These are phyloP conservation scores for Eleutherodactylus coqui DNA, from an alignment of 2,797 vertebrate species.

Conservation along the genomic window DNA sequence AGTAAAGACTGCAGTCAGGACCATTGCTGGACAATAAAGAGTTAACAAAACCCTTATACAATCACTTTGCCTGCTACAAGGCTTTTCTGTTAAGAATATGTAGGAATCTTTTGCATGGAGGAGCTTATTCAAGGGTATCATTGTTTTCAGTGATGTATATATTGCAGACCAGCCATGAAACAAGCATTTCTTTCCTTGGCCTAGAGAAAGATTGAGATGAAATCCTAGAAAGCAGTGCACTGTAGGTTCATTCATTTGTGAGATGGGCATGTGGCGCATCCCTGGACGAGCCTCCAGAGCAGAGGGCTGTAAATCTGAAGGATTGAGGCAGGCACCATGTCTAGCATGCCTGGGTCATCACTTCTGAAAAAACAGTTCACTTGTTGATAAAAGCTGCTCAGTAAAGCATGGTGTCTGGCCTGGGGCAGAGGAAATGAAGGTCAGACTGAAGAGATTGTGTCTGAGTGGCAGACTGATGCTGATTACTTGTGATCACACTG, in stretches of 20 bases:
- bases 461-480: slow-evolving; percentile 43
- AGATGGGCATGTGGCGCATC: slow-evolving; percentile 17
- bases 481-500: slow-evolving; percentile 44
- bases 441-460: slow-evolving; percentile 52
- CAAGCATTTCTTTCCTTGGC: not conserved
- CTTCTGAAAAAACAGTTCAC: slow-evolving; percentile 18
- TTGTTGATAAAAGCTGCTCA: slow-evolving; percentile 47
- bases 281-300: slow-evolving; percentile 26
- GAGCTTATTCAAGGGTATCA: not conserved
- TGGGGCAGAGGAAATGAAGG: slow-evolving; percentile 53
- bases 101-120: not conserved
- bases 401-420: slow-evolving; percentile 50
- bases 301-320: slow-evolving; percentile 31
- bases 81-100: not conserved
- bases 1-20: too few species aligned
- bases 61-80: not conserved
- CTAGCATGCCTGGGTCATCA: slow-evolving; percentile 42
- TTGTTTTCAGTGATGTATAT: not conserved
- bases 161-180: slow-evolving; percentile 7
- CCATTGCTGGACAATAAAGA: not conserved
- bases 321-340: slow-evolving; percentile 36
- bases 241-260: slow-evolving; percentile 27
- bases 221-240: slow-evolving; percentile 24
- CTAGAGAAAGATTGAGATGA: not conserved
- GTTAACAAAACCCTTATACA: not conserved